A percentile compares a stretch with the other conserved stretches of the same genome.
phyloP scores from a whole-genome alignment of 1,140 invertebrate genomes.

The Tyrophagus putrescentiae region DNA sequence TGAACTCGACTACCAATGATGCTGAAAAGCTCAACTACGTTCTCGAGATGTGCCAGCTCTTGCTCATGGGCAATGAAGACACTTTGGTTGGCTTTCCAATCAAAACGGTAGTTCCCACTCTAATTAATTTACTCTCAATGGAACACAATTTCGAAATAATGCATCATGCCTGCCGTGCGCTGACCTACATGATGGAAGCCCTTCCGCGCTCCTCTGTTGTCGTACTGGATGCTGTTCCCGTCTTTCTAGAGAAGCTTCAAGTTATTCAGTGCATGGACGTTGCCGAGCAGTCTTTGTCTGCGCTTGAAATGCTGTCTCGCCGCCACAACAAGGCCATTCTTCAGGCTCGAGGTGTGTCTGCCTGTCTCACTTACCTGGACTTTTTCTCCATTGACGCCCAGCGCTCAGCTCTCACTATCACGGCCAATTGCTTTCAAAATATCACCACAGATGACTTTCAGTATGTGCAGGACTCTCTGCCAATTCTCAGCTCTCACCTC shows the following conservation, averaged over 20 bases:
- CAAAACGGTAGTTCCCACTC: slow-evolving; percentile 87
- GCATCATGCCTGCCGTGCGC: slow-evolving; percentile 93
- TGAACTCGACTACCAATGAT: slow-evolving; percentile 86
- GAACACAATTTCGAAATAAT: slow-evolving; percentile 99
- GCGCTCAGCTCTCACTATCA: slow-evolving; percentile 79
- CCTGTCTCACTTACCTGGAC: slow-evolving; percentile 87
- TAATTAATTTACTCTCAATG: slow-evolving; percentile 70
- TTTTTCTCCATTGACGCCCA: slow-evolving; percentile 96
- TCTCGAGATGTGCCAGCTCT: slow-evolving; percentile 95
- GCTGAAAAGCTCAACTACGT: slow-evolving; percentile 90
- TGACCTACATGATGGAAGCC: slow-evolving; percentile 99
- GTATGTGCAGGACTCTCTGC: slow-evolving; percentile 70
- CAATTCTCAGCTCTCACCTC: slow-evolving; percentile 65
- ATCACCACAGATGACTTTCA: slow-evolving; percentile 82
- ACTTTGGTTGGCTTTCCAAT: slow-evolving; percentile 93
- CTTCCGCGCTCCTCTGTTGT: slow-evolving; percentile 85
- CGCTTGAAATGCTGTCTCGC: slow-evolving; percentile 88
- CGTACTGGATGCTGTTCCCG: slow-evolving; percentile 89
- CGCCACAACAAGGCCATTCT: slow-evolving; percentile 89
- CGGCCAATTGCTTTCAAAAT: slow-evolving; percentile 92
- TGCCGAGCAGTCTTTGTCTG: slow-evolving; percentile 88
- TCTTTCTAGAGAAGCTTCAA: slow-evolving; percentile 86
- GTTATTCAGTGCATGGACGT: slow-evolving; percentile 99
- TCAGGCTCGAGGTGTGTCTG: slow-evolving; percentile 79
- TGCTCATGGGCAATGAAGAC: slow-evolving; percentile 99